These are phyloP conservation scores for Apis florea DNA, from an alignment of 1,140 invertebrate species.

Conservation along the genomic window DNA sequence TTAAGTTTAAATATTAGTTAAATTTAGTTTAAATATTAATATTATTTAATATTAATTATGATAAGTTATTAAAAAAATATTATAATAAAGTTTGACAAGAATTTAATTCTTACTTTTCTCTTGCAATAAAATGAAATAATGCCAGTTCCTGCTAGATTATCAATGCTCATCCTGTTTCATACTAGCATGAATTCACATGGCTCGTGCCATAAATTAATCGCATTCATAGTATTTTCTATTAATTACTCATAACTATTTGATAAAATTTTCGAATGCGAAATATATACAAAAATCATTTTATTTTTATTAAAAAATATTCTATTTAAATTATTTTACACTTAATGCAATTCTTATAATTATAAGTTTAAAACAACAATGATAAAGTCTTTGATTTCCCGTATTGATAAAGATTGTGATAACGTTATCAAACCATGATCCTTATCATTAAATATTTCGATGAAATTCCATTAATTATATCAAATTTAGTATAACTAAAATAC, in stretches of 20 bases:
- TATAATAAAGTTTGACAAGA: neutral
- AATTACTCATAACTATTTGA: neutral
- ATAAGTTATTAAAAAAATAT: neutral
- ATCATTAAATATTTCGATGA: neutral
- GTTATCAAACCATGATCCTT: neutral
- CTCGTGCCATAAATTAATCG: neutral
- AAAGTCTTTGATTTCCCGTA: too few species aligned
- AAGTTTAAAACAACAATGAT: too few species aligned
- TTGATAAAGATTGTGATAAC: slow-evolving; percentile 9
- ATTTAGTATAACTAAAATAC: too few species aligned
- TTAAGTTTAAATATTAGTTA: neutral
- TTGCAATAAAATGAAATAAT: neutral
- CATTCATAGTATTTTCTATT: neutral
- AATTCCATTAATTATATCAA: neutral
- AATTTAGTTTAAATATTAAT: neutral
- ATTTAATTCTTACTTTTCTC: neutral
- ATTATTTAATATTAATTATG: too few species aligned
- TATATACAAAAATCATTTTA: too few species aligned
- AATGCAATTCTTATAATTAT: too few species aligned
- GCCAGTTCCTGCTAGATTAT: slow-evolving; percentile 42
- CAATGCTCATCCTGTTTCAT: slow-evolving; percentile 47
- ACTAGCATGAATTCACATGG: neutral
- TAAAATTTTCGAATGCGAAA: too few species aligned
- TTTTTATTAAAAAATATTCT: too few species aligned
- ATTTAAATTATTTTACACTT: too few species aligned